Evolutionary conservation across 2,888 invertebrate genomes (phyloP), one percentile per base, ranked within the genome.

Genomic region (Phaedon cochleariae): DNA sequence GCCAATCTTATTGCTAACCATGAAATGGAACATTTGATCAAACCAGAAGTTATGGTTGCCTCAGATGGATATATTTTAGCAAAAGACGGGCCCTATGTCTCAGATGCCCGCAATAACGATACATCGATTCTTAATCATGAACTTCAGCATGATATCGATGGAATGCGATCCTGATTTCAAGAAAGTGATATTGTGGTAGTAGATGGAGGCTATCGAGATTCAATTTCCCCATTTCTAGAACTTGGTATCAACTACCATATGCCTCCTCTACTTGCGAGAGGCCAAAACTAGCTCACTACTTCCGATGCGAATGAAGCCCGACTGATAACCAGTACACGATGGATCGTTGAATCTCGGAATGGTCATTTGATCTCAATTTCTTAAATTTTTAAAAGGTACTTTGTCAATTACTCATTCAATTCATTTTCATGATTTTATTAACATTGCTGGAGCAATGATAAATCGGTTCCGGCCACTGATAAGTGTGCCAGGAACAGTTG

Each of bases 401-500:
- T 34, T 5, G 9, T 9, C 10, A 34, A 34, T 34, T 49, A 20
- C 20, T n/a, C 49, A 49, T 49, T 46, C 46, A n/a, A 49, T 18
- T 9, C 49, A 18, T 15, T 49, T 49, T 9, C 21, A 49, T 49
- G 49, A 49, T 49, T 49, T 49, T 21, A 49, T 49, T 10, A 49
- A 49, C 49, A 49, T 49, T 49, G n/a, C n/a, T n/a, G n/a, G n/a
- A n/a, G n/a, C n/a, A n/a, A n/a, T n/a, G 18, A 49, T 49, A 20
- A 49, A 20, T 49, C 22, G 49, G 49, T 49, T 49, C 49, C 17
- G 49, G 18, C 49, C 49, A 49, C 21, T 20, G 18, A 49, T 21
- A 49, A 49, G 49, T 49, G 20, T 49, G 49, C n/a, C 49, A 49
- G 49, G 49, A 49, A 49, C 49, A 49, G 49, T 49, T 49, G 49